Evolutionary conservation across 2,113 vertebrate species (phyloP).

Genomic region (Rostratula benghalensis): DNA sequence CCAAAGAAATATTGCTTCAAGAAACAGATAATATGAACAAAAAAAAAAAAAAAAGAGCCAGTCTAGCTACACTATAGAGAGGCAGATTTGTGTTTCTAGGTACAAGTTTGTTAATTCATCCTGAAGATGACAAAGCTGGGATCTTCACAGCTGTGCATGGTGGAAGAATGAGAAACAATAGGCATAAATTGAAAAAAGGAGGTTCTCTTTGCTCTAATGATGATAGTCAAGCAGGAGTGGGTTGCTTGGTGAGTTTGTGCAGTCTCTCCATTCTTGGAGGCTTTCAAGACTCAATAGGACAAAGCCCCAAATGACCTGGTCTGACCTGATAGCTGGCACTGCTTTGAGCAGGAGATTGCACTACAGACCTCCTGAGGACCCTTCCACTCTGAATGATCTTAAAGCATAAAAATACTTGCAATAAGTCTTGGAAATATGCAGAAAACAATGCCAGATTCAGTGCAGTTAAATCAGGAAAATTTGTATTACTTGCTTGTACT

Average conservation of each 20-base stretch:
- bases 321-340: not conserved
- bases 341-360: not conserved
- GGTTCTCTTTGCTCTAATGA: not conserved
- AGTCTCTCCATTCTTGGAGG: not conserved
- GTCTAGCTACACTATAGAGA: not conserved
- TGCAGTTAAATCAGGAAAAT: not conserved
- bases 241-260: not conserved
- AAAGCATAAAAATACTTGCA: not conserved
- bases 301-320: not conserved
- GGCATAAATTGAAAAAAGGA: not conserved
- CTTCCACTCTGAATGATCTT: not conserved
- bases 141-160: not conserved
- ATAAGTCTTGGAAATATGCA: not conserved
- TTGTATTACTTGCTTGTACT: not conserved
- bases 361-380: not conserved
- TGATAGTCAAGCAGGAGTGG: not conserved
- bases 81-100: not conserved
- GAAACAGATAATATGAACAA: not conserved
- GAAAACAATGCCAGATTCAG: not conserved
- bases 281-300: not conserved
- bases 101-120: not conserved
- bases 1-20: not conserved
- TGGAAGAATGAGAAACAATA: not conserved
- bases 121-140: not conserved
- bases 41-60: not conserved